Evolutionary conservation across 2,113 vertebrate genomes (phyloP), one percentile per base, ranked within the genome.

Genomic region (Heterochromis multidens): DNA sequence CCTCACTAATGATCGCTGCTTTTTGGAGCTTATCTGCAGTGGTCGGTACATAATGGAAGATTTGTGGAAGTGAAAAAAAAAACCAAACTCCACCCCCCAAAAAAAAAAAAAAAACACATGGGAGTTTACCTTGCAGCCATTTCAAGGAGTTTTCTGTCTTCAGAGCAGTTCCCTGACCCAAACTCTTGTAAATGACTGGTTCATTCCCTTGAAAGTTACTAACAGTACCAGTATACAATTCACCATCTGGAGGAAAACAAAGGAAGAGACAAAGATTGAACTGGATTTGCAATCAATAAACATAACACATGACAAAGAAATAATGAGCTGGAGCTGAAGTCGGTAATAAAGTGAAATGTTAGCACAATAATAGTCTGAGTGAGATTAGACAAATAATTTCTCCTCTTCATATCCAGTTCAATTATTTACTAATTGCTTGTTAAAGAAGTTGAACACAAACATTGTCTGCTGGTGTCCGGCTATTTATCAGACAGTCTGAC

Each of bases 141-240:
- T 96, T 99, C 95, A 99, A 96, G 90, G 99, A 99, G 95, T 97
- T 98, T 93, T 99, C 99, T 0, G 98, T 99, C 94, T 99, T 99
- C 94, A 98, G 93, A 62, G 97, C 94, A 2, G 97, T 96, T 76
- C 97, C 97, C 81, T 91, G 95, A 78, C 97, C 97, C 63, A 98
- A 96, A 94, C 98, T 99, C 92, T 97, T 97, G 87, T 96, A 98
- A 93, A 99, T 98, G 91, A 97, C 97, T 0, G 98, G 98, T 89
- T 99, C 99, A 0, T 99, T 99, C 80, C 98, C 98, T 92, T 98
- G 99, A 95, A 99, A 99, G 94, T 97, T 99, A 94, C 97, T 99
- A 92, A 98, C 97, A 0, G 98, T 99, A n/a, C 98, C 98, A 0
- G 97, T 97, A 4, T 99, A 99, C 57, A 99, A 95, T 82, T 99